A percentile compares a stretch with the other conserved stretches of the same genome.
These are phyloP conservation scores for Salticus scenicus DNA, from an alignment of 2,888 invertebrate species.

Conservation along the genomic window DNA sequence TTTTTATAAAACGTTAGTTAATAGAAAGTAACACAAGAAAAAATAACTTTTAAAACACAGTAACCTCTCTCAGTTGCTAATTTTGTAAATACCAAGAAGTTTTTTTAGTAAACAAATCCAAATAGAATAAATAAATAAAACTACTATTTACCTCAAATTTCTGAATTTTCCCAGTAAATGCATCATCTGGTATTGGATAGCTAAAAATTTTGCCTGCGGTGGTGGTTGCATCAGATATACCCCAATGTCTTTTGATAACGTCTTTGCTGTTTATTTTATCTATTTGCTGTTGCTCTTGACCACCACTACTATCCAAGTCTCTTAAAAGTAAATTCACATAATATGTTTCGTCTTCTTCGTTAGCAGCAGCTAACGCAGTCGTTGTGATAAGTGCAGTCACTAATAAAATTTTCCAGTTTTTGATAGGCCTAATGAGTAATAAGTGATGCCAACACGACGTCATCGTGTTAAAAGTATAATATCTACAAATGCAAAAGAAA, in stretches of 20 bases:
- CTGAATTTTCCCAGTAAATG: conserved; percentile 82
- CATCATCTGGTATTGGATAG: conserved; percentile 83
- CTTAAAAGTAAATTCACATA: conserved; percentile 49
- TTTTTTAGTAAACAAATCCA: too few relatives aligned
- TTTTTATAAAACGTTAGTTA: too few relatives aligned
- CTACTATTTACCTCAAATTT: conserved; percentile 86
- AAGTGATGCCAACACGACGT: background rate
- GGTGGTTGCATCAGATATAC: conserved; percentile 82
- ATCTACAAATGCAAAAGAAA: background rate
- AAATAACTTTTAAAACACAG: too few relatives aligned
- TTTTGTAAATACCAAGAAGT: too few relatives aligned
- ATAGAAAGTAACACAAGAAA: too few relatives aligned
- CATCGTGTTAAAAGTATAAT: background rate
- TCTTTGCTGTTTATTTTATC: conserved; percentile 31
- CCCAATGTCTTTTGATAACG: conserved; percentile 76
- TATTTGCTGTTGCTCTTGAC: conserved; percentile 7
- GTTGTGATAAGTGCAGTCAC: background rate
- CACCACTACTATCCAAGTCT: conserved; percentile 40
- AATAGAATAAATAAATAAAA: too few relatives aligned
- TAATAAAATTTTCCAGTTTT: background rate
- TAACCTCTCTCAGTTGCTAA: too few relatives aligned
- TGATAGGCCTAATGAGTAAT: background rate
- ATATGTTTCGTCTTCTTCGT: conserved; percentile 57
- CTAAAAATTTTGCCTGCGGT: conserved; percentile 84
- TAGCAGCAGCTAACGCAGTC: background rate